phyloP scores from a whole-genome alignment of 2,888 invertebrate species.

The Mayetiola destructor region DNA sequence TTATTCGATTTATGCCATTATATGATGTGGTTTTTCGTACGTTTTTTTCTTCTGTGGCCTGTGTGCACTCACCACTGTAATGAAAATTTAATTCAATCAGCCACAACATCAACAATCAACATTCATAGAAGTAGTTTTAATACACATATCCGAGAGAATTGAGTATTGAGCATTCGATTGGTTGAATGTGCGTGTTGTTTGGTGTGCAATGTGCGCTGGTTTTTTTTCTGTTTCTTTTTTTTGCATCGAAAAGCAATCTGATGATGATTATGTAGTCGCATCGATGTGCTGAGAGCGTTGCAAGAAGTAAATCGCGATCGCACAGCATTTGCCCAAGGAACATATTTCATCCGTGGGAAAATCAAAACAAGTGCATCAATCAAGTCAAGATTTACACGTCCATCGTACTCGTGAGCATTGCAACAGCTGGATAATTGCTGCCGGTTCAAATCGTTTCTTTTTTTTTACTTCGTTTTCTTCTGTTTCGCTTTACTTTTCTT shows the following conservation, averaged over 20 bases:
- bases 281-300: background rate
- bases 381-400: constrained; percentile 12
- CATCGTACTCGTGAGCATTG: constrained; percentile 7
- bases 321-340: background rate
- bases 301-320: background rate
- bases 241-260: background rate
- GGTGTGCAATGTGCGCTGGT: constrained; percentile 5
- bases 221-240: too few relatives aligned
- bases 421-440: constrained; percentile 12
- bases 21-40: too few relatives aligned
- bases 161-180: background rate
- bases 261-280: constrained; percentile 9
- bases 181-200: background rate
- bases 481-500: too few relatives aligned
- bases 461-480: too few relatives aligned
- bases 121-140: too few relatives aligned
- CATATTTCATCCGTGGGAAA: constrained; percentile 10
- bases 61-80: background rate
- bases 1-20: too few relatives aligned
- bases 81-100: constrained; percentile 6
- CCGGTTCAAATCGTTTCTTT: too few relatives aligned
- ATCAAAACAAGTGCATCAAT: constrained; percentile 12
- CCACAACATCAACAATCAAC: too few relatives aligned
- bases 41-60: too few relatives aligned
- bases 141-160: background rate